A percentile compares a stretch with the other conserved stretches of the same genome.
These are phyloP conservation scores for Ichneumon xanthorius DNA, from an alignment of 2,888 invertebrate species.

Conservation along the genomic window DNA sequence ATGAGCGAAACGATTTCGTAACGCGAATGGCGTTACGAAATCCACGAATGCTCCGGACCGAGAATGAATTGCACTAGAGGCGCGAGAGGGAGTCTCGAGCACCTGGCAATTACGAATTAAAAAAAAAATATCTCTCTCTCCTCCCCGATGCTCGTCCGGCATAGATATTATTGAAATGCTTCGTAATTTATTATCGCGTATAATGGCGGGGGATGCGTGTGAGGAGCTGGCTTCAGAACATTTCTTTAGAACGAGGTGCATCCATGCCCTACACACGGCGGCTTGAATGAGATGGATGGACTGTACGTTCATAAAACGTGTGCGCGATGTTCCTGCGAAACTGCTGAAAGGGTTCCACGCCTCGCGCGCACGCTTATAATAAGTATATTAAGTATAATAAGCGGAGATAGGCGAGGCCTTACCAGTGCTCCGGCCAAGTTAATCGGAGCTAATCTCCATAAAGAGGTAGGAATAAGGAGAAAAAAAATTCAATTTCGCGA, in stretches of 20 bases:
- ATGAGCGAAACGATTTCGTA: constrained; percentile 40
- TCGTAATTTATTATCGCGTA: constrained; percentile 58
- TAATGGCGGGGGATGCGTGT: constrained; percentile 33
- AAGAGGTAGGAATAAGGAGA: constrained; percentile 54
- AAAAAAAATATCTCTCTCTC: background rate
- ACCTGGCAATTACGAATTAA: constrained; percentile 50
- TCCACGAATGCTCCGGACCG: constrained; percentile 26
- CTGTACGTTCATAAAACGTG: constrained; percentile 1
- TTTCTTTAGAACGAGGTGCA: constrained; percentile 30
- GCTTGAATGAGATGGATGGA: constrained; percentile 47
- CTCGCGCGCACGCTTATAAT: constrained; percentile 63
- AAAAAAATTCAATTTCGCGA: constrained; percentile 40
- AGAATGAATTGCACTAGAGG: background rate
- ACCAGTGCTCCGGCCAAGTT: constrained; percentile 53
- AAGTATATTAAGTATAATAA: constrained; percentile 64
- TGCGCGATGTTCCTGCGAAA: constrained; percentile 45
- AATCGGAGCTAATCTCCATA: constrained; percentile 65
- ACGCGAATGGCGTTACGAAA: constrained; percentile 18
- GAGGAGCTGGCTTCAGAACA: constrained; percentile 23
- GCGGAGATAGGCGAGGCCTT: constrained; percentile 50
- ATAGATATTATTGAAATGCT: constrained; percentile 54
- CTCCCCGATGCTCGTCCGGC: constrained; percentile 25
- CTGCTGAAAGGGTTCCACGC: constrained; percentile 60
- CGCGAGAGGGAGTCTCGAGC: background rate
- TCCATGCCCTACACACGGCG: background rate